A percentile compares a stretch with the other conserved stretches of the same genome.
Conservation (phyloP, 2,888 invertebrate genomes). For the Acleris holmiana region DNA sequence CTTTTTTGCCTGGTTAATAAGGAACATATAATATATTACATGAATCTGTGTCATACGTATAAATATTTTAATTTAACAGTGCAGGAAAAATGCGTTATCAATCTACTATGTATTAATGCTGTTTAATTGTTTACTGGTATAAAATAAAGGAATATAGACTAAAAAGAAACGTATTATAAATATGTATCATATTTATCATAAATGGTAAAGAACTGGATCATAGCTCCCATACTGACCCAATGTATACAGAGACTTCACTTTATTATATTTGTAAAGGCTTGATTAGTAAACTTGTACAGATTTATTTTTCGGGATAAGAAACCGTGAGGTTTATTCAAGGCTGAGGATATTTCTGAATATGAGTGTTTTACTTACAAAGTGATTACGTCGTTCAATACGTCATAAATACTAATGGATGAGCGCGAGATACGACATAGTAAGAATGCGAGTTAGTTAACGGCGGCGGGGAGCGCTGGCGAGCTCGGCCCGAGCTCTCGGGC, state of each 20-base stretch:
- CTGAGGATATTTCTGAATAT: conserved; percentile 18
- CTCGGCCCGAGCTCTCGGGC: conserved; percentile 44
- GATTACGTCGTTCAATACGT: conserved; percentile 25
- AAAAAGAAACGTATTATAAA: too few species aligned
- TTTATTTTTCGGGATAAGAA: too few species aligned
- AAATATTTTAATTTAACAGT: conserved; percentile 5
- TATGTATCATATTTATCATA: too few species aligned
- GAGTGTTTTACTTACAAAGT: conserved; percentile 2
- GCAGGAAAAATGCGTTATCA: conserved; percentile 6
- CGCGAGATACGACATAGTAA: conserved; percentile 26
- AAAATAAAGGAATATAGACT: too few species aligned
- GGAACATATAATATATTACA: conserved; percentile 43
- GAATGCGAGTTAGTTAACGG: conserved; percentile 26
- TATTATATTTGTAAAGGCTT: too few species aligned
- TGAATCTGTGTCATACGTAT: conserved; percentile 8
- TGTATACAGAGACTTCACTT: too few species aligned
- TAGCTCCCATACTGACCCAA: too few species aligned
- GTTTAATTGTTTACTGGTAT: too few species aligned
- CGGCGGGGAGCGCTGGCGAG: conserved; percentile 44
- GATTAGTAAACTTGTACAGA: too few species aligned
- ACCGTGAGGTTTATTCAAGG: conserved; percentile 2
- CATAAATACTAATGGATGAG: conserved; percentile 31
- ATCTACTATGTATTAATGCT: not conserved
- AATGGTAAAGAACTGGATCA: too few species aligned
- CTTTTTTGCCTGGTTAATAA: conserved; percentile 50